phyloP scores from a whole-genome alignment of 2,888 invertebrate genomes.

The Drosophila basisetae region DNA sequence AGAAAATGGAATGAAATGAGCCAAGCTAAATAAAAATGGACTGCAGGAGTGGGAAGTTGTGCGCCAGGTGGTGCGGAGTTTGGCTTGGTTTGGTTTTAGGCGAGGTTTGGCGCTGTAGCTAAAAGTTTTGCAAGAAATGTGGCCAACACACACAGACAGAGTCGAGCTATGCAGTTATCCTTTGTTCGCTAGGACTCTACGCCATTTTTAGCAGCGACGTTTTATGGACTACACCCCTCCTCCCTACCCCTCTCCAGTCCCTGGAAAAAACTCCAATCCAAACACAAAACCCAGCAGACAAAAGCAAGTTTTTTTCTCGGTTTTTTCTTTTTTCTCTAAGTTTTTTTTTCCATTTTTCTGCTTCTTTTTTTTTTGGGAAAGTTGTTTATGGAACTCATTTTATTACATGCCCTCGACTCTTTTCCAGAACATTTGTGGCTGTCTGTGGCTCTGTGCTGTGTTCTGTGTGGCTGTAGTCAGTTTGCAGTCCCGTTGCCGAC shows the following conservation, averaged over 20 bases:
- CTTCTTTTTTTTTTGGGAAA: slow-evolving; percentile 63
- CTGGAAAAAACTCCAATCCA: slow-evolving; percentile 2
- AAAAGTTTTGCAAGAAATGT: slow-evolving; percentile 58
- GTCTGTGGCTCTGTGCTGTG: slow-evolving; percentile 3
- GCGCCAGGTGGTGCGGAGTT: neutral
- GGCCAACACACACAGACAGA: slow-evolving; percentile 36
- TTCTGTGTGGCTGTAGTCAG: slow-evolving; percentile 17
- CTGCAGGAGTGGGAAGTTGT: slow-evolving; percentile 8
- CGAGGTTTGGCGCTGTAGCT: slow-evolving; percentile 35
- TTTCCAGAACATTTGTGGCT: slow-evolving; percentile 1
- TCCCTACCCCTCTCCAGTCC: neutral
- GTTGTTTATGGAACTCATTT: slow-evolving; percentile 81
- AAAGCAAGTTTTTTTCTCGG: slow-evolving; percentile 46
- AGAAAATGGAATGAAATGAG: slow-evolving; percentile 61
- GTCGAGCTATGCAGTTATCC: slow-evolving; percentile 65
- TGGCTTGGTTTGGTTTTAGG: slow-evolving; percentile 2
- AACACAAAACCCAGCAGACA: slow-evolving; percentile 43
- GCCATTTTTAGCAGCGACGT: slow-evolving; percentile 61
- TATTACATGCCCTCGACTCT: slow-evolving; percentile 52
- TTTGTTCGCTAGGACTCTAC: slow-evolving; percentile 69
- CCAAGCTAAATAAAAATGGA: slow-evolving; percentile 68
- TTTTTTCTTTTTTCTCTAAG: slow-evolving; percentile 12
- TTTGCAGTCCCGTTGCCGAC: slow-evolving; percentile 52
- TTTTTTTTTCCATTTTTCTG: neutral
- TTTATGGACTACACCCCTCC: slow-evolving; percentile 49